These are phyloP conservation scores for Trichonephila inaurata DNA, from an alignment of 1,140 invertebrate genomes.

Conservation along the genomic window DNA sequence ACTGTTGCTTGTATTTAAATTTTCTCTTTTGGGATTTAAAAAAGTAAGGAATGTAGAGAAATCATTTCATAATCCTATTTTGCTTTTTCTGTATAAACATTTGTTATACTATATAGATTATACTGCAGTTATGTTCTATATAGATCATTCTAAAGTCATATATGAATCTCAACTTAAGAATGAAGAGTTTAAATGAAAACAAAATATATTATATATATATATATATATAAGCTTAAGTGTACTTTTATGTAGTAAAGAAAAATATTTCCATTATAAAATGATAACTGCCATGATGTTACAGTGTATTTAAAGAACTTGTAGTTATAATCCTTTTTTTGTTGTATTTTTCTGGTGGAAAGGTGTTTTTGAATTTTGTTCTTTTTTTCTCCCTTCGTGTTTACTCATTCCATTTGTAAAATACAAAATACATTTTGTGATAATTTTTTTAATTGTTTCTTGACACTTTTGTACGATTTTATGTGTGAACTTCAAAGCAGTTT, in stretches of 20 bases:
- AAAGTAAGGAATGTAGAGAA: not conserved
- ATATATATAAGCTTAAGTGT: conserved; percentile 66
- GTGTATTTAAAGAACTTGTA: conserved; percentile 13
- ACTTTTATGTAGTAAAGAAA: conserved; percentile 71
- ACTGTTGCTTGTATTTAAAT: too few species aligned
- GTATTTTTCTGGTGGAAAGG: not conserved
- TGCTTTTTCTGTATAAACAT: not conserved
- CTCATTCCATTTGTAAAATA: conserved; percentile 43
- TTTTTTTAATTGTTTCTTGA: conserved; percentile 36
- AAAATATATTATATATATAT: conserved; percentile 51
- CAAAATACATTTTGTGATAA: conserved; percentile 34
- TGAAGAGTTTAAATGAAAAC: conserved; percentile 61
- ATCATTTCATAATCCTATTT: not conserved
- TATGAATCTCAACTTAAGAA: conserved; percentile 48
- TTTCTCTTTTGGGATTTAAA: too few species aligned
- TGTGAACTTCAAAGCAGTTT: conserved; percentile 12
- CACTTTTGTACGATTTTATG: conserved; percentile 29
- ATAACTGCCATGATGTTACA: conserved; percentile 57
- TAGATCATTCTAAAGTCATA: conserved; percentile 25
- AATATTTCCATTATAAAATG: conserved; percentile 70
- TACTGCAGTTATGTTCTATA: conserved; percentile 30
- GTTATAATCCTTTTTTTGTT: not conserved
- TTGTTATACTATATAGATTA: conserved; percentile 35
- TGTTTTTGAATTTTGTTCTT: not conserved
- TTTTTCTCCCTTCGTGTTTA: conserved; percentile 1